Evolutionary conservation across 2,888 invertebrate species (phyloP).

Genomic region (Galerucella calmariensis): DNA sequence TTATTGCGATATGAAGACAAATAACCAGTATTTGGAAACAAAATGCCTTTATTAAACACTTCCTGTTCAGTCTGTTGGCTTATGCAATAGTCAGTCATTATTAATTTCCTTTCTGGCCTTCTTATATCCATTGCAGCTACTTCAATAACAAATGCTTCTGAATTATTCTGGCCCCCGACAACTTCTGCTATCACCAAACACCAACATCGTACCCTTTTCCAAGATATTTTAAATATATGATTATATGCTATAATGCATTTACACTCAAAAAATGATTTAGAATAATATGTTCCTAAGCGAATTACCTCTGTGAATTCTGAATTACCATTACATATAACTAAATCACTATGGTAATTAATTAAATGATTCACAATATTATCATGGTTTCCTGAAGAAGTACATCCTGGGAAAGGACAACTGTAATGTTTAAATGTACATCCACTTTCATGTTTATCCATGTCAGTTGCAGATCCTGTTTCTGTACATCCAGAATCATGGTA

Average conservation of each 20-base stretch:
- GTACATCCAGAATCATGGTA: constrained; percentile 57
- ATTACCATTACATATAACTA: constrained; percentile 42
- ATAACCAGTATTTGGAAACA: constrained; percentile 55
- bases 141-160: constrained; percentile 54
- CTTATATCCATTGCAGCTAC: constrained; percentile 54
- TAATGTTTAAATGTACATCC: constrained; percentile 54
- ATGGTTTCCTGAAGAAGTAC: constrained; percentile 49
- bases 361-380: constrained; percentile 47
- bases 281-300: constrained; percentile 33
- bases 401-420: constrained; percentile 53
- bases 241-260: constrained; percentile 51
- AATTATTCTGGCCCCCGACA: constrained; percentile 50
- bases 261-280: constrained; percentile 42
- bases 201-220: constrained; percentile 52
- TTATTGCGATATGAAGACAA: constrained; percentile 53
- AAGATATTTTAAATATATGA: constrained; percentile 55
- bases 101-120: constrained; percentile 54
- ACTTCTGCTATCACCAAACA: constrained; percentile 57
- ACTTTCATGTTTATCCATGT: constrained; percentile 54
- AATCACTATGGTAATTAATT: constrained; percentile 47
- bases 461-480: constrained; percentile 47
- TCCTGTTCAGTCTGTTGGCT: constrained; percentile 54
- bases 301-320: constrained; percentile 48
- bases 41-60: constrained; percentile 54
- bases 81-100: constrained; percentile 55